Base-by-base conservation (phyloP, 2,797 vertebrate genomes). In the Simalia tracyae region DNA sequence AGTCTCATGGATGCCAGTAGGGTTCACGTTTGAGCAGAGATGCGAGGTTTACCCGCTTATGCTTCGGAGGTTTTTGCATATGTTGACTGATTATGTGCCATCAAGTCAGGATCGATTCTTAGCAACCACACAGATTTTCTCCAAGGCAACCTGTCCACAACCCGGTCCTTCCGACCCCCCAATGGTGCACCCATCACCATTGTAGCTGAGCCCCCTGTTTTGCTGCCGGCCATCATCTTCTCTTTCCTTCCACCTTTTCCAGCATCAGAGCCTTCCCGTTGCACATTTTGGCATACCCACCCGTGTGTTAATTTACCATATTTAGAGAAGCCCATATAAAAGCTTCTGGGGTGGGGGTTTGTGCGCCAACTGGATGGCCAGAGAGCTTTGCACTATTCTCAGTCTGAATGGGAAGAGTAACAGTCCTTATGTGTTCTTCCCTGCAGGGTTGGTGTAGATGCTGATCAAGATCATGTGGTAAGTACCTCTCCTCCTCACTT, bases 401-500 rank as follows among this genome's bases (percentile, higher is more conserved):
- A 5, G 36, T n/a, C 46, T 24, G 22, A 22, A 11, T 8, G 26
- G 28, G 11, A 42, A 72, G 63, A 61, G 2, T 86, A 60, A 86
- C 11, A 19, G 7, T 54, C 50, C 22, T 59, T 12, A 24, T 63
- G 57, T 90, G 31, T 15, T 94, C 94, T 96, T 97, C 92, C 97
- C 89, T 1, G 0, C 94, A 99, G 99, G 92, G 99, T 99, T 15
- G 99, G 99, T 4, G 98, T 99, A 94, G 99, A 99, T 7, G 96
- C 98, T 0, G 99, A 99, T 94, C 98, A 98, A 95, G 99, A 99
- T 50, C 98, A 98, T 9, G 97, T 98, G 96, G 99, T 99, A 97
- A 98, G 98, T 98, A 96, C 46, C 86, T 68, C 46, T 8, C 17
- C 3, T 76, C 66, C 56, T 93, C 54, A 15, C 54, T 2, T 22